Percentiles rank a stretch among this genome's conserved stretches.
Conservation (phyloP, 2,888 invertebrate genomes). For the Cephus nigrinus region DNA sequence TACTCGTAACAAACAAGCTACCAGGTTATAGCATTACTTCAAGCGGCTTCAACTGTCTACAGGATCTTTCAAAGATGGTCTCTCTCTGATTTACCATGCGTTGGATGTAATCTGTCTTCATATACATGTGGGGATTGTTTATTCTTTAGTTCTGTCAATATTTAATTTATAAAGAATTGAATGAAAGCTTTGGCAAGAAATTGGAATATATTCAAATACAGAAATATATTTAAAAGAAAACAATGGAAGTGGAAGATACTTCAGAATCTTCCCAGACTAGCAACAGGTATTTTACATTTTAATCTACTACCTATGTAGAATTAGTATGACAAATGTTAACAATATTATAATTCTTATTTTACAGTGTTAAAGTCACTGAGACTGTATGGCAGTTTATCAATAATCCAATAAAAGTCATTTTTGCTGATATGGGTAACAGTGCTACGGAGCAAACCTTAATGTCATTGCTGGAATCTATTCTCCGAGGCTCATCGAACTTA, state of each 20-base stretch:
- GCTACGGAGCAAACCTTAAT: constrained; percentile 71
- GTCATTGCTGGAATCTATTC: constrained; percentile 70
- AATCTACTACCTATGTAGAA: not conserved
- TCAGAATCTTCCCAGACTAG: constrained; percentile 20
- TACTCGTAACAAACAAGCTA: not conserved
- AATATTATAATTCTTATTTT: not conserved
- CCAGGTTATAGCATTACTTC: not conserved
- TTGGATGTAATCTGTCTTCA: not conserved
- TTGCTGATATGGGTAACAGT: constrained; percentile 71
- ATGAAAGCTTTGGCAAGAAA: not conserved
- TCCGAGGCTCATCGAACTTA: constrained; percentile 49
- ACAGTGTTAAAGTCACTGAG: constrained; percentile 48
- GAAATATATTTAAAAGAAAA: not conserved
- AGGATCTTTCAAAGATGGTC: not conserved
- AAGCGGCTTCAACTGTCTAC: not conserved
- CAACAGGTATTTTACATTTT: constrained; percentile 23
- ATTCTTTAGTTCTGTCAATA: not conserved
- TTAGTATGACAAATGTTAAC: not conserved
- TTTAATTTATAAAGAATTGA: not conserved
- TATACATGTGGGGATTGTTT: not conserved
- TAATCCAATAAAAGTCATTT: constrained; percentile 71
- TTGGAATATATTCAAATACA: not conserved
- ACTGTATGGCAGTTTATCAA: constrained; percentile 74
- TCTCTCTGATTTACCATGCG: not conserved
- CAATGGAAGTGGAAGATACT: constrained; percentile 24